Percentiles rank a stretch among this genome's conserved stretches.
Conservation (phyloP, 2,797 vertebrate genomes). For the Phrynocephalus guinanensis region DNA sequence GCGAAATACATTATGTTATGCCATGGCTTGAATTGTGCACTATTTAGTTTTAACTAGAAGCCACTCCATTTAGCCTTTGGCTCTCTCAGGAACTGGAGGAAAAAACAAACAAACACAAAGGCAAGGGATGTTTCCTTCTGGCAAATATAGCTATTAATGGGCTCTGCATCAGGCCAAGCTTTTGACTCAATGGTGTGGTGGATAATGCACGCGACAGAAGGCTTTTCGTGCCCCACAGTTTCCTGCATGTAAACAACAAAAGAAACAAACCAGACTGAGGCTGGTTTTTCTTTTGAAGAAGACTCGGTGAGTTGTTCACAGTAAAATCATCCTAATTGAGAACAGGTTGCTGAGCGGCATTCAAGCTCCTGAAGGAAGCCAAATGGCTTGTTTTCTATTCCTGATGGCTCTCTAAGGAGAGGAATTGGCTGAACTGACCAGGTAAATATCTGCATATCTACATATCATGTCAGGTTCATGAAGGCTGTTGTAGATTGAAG, state of each 20-base stretch:
- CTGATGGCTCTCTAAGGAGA: background rate
- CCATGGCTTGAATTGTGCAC: slow-evolving; percentile 60
- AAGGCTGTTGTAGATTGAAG: background rate
- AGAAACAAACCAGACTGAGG: slow-evolving; percentile 67
- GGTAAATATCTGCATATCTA: background rate
- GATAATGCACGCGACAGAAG: slow-evolving; percentile 62
- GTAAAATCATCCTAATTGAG: slow-evolving; percentile 38
- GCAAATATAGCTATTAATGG: slow-evolving; percentile 60
- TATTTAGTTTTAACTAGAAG: slow-evolving; percentile 65
- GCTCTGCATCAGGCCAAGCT: slow-evolving; percentile 52
- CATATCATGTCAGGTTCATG: background rate
- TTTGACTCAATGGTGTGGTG: slow-evolving; percentile 55
- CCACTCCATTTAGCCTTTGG: slow-evolving; percentile 68
- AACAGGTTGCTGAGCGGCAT: background rate
- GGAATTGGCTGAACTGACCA: background rate
- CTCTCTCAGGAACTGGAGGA: slow-evolving; percentile 59
- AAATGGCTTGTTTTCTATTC: background rate
- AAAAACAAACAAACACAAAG: slow-evolving; percentile 66
- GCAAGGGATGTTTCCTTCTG: slow-evolving; percentile 56
- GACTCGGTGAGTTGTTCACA: slow-evolving; percentile 33
- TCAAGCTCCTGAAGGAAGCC: slow-evolving; percentile 14
- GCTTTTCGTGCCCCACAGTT: slow-evolving; percentile 56
- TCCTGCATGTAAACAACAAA: slow-evolving; percentile 58
- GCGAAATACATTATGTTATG: slow-evolving; percentile 40
- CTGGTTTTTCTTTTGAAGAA: slow-evolving; percentile 24